Base-by-base conservation (phyloP, 2,797 vertebrate genomes). In the Chelon labrosus region DNA sequence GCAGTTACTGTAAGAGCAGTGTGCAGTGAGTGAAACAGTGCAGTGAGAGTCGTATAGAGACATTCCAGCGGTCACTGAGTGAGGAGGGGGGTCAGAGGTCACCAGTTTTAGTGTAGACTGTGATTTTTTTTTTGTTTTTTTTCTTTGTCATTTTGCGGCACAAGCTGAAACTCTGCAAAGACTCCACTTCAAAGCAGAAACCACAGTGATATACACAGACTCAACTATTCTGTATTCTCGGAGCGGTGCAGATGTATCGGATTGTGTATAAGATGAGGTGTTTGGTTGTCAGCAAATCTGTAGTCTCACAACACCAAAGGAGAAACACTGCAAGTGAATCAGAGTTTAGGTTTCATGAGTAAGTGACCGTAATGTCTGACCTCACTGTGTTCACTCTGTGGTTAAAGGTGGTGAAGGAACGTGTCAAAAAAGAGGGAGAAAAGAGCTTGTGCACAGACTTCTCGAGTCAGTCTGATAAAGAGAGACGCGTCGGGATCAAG, bases 361-460 rank as follows among this genome's bases (percentile, higher is more conserved):
- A 55, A 20, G 58, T 80, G 85, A 75, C 70, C 22, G 25, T 76
- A 39, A 78, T 57, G 69, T 73, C 73, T 74, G 85, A 89, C 70
- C 73, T 76, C 76, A 75, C 62, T 84, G 80, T 66, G 73, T 75
- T 82, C 77, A 74, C 76, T 81, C 75, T 69, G 74, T 20, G 46
- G 77, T 64, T 79, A 9, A 64, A 41, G 25, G 79, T 49, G 77
- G 54, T 57, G 3, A 17, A 88, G 85, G 91, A 90, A 93, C 89
- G 85, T 87, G 73, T 88, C 49, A 52, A 85, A 83, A 81, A 73
- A 73, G 71, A 73, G 65, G 65, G 72, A 76, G 67, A 67, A 80
- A 77, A 77, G 73, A 91, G 88, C 86, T 92, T 93, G 93, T 93
- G 90, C 91, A 81, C 89, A 89, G 82, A 93, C 84, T 82, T 85